Evolutionary conservation across 64 coral and sea anemone genomes (phyloP).

Genomic region (Actinia equina): DNA sequence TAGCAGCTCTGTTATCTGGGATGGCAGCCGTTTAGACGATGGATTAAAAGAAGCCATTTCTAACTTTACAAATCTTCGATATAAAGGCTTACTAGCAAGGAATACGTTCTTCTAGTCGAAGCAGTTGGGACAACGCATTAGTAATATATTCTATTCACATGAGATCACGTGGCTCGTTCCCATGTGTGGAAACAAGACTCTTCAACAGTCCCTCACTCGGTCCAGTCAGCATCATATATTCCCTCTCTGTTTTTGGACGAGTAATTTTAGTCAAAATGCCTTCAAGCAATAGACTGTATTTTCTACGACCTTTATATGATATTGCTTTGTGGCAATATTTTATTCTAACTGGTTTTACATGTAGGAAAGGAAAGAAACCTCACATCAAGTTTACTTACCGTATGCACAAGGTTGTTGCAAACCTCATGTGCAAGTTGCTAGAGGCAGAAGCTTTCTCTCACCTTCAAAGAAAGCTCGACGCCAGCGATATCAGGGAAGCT

Average conservation of each 20-base stretch:
- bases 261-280: too few species aligned
- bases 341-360: background rate
- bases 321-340: slow-evolving; percentile 45
- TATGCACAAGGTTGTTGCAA: slow-evolving; percentile 31
- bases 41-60: background rate
- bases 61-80: background rate
- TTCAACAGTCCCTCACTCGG: too few species aligned
- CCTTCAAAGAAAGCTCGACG: slow-evolving; percentile 15
- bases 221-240: too few species aligned
- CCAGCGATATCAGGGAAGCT: background rate
- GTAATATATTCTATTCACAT: background rate
- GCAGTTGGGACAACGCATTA: background rate
- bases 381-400: slow-evolving; percentile 1
- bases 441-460: slow-evolving; percentile 28
- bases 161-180: background rate
- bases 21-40: background rate
- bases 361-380: background rate
- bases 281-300: slow-evolving; percentile 13
- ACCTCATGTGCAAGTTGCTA: slow-evolving; percentile 43
- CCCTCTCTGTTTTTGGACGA: too few species aligned
- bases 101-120: background rate
- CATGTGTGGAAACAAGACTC: too few species aligned
- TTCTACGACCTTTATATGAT: slow-evolving; percentile 26
- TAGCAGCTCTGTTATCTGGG: background rate
- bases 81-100: background rate